Percentiles rank a stretch among this genome's conserved stretches.
These are phyloP conservation scores for Spialia ferax DNA, from an alignment of 2,888 invertebrate genomes.

Conservation along the genomic window DNA sequence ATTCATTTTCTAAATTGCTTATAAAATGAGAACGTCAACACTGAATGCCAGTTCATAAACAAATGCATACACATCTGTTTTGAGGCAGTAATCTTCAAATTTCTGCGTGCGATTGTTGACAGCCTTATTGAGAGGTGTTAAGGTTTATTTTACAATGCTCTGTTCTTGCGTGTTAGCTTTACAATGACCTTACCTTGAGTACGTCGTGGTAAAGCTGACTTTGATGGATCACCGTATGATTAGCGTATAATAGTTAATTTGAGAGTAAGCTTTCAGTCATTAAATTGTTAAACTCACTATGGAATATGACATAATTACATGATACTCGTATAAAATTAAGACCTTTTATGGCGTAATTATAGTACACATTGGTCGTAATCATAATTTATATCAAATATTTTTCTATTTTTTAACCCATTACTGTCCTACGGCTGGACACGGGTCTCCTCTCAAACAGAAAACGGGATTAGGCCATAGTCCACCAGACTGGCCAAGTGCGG, in stretches of 20 bases:
- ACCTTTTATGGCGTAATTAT: too few relatives aligned
- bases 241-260: slow-evolving; percentile 56
- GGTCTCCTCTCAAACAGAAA: too few relatives aligned
- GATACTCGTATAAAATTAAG: too few relatives aligned
- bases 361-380: too few relatives aligned
- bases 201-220: slow-evolving; percentile 65
- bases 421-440: too few relatives aligned
- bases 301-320: background rate
- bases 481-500: too few relatives aligned
- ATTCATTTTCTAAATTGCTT: slow-evolving; percentile 56
- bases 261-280: slow-evolving; percentile 46
- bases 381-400: too few relatives aligned
- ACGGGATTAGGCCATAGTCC: too few relatives aligned
- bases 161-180: slow-evolving; percentile 1
- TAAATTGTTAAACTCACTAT: slow-evolving; percentile 44
- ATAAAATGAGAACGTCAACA: slow-evolving; percentile 59
- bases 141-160: slow-evolving; percentile 35
- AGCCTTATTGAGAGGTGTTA: slow-evolving; percentile 17
- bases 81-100: slow-evolving; percentile 32
- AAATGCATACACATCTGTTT: slow-evolving; percentile 59
- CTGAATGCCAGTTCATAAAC: slow-evolving; percentile 59
- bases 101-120: background rate
- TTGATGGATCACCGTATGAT: slow-evolving; percentile 57
- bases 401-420: too few relatives aligned
- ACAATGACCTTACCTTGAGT: slow-evolving; percentile 62